Base-by-base conservation (phyloP, 2,797 vertebrate species). In the Acipenser transmontanus region DNA sequence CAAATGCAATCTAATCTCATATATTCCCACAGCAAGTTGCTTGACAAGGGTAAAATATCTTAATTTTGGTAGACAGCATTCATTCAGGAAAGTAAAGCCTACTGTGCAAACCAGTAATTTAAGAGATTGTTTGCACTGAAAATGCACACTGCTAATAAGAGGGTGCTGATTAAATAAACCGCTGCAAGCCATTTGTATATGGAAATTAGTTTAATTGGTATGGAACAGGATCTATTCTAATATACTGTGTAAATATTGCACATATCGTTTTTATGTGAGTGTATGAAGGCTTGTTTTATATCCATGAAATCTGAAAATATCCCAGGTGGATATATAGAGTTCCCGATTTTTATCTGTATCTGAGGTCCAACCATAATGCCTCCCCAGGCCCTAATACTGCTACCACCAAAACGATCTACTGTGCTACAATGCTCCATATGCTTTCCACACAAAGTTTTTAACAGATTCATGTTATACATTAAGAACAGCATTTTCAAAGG, bases 41-140 rank as follows among this genome's bases (percentile, higher is more conserved):
- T 52, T 63, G 61, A 63, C 52, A 63, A 13, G 47, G 6, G 49
- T 48, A 47, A 50, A 10, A 63, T 50, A 59, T 68, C 14, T 64
- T 50, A 68, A 51, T 47, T 64, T 14, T 51, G 17, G 1, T 7
- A 20, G 50, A 17, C 62, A 50, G 13, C n/a, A 69, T 20, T 49
- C 17, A 10, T 56, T 49, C 34, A 34, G 34, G 2, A 34, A 34
- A 34, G 34, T 34, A 34, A 34, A 34, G 34, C 8, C 62, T 7
- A 51, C 54, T 57, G 54, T 57, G 12, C 7, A 57, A 57, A 6
- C 9, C 54, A 57, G 9, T 57, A 57, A 57, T n/a, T 11, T 57
- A 57, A 57, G 12, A 13, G 12, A 57, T 11, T n/a, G 11, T 57
- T 57, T n/a, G 0, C 54, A 11, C 14, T 11, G 9, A 57, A 57